phyloP scores from a whole-genome alignment of 2,113 vertebrate species.

The Pteropus alecto region DNA sequence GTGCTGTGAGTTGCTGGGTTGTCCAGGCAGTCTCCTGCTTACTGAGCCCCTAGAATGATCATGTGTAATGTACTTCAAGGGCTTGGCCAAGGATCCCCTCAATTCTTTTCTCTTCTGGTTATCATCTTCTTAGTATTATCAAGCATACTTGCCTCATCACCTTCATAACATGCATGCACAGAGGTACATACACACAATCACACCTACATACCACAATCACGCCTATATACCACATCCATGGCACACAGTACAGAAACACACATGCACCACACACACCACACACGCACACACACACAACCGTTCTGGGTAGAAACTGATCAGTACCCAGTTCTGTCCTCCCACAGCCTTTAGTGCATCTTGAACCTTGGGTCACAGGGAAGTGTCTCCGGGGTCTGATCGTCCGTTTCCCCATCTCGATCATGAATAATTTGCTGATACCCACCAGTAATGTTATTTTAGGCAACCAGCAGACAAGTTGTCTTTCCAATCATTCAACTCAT shows the following conservation, averaged over 20 bases:
- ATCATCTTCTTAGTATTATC: not conserved
- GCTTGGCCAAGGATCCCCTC: not conserved
- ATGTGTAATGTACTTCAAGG: not conserved
- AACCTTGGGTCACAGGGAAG: not conserved
- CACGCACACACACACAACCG: not conserved
- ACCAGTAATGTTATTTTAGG: not conserved
- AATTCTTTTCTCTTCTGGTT: not conserved
- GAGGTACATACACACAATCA: not conserved
- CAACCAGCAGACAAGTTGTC: not conserved
- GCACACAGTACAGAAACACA: not conserved
- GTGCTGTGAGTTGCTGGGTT: not conserved
- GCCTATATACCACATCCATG: not conserved
- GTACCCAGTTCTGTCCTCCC: not conserved
- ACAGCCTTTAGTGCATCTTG: not conserved
- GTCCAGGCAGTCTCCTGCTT: not conserved
- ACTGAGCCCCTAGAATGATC: not conserved
- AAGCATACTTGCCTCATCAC: not conserved
- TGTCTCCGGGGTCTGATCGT: not conserved
- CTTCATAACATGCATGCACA: not conserved
- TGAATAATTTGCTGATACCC: not conserved
- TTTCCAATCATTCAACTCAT: not conserved
- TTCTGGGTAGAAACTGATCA: not conserved
- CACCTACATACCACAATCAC: not conserved
- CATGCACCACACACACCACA: not conserved
- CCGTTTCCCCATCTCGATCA: not conserved